Conservation (phyloP, 1,140 invertebrate species). For the Papilio polyxenes region DNA sequence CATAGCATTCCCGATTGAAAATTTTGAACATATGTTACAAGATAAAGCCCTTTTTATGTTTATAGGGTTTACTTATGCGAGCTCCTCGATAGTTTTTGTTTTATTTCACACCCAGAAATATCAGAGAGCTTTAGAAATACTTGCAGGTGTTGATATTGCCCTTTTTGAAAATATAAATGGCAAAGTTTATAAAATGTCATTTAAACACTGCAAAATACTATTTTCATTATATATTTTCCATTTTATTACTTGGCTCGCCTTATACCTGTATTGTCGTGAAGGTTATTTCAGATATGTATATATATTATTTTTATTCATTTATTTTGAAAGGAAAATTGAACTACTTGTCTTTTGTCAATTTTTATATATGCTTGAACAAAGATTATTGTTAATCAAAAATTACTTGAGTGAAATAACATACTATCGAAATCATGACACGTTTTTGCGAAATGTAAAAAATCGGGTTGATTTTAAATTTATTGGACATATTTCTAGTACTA, state of each 20-base stretch:
- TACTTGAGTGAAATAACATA: constrained; percentile 48
- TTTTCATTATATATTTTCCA: not conserved
- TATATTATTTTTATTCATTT: constrained; percentile 40
- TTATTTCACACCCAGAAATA: constrained; percentile 28
- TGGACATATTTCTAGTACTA: constrained; percentile 45
- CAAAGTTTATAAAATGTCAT: not conserved
- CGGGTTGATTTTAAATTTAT: constrained; percentile 45
- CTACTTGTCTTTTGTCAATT: constrained; percentile 49
- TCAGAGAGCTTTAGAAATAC: constrained; percentile 36
- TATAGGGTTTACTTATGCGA: constrained; percentile 43
- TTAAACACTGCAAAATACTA: not conserved
- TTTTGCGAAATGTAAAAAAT: constrained; percentile 33
- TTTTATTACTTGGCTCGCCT: not conserved
- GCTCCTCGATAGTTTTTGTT: constrained; percentile 42
- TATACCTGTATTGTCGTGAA: not conserved
- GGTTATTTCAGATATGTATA: too few species aligned
- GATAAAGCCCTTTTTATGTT: constrained; percentile 42
- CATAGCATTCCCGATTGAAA: constrained; percentile 4
- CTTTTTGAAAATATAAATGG: constrained; percentile 24
- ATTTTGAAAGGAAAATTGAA: constrained; percentile 50
- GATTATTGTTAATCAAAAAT: constrained; percentile 50
- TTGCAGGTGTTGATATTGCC: constrained; percentile 47
- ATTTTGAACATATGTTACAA: constrained; percentile 33
- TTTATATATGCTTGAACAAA: constrained; percentile 44
- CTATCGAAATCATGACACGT: constrained; percentile 44